Evolutionary conservation across 2,888 invertebrate genomes (phyloP).

Genomic region (Andrena fulva): DNA sequence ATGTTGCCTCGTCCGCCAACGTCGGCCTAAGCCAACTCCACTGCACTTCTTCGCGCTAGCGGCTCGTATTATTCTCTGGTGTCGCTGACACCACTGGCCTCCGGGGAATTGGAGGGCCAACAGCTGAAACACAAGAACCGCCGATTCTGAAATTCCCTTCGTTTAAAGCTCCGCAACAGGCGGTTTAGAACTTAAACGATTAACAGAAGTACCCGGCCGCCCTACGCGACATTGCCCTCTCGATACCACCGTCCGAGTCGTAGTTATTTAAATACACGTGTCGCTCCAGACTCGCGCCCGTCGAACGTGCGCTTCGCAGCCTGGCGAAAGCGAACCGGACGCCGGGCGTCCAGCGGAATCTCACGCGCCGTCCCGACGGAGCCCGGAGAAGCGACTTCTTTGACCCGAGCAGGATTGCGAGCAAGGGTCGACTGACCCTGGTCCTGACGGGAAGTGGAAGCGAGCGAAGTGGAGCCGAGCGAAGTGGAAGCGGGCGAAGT

Average conservation of each 20-base stretch:
- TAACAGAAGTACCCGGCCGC: too few species aligned
- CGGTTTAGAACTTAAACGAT: not conserved
- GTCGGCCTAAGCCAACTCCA: slow-evolving; percentile 82
- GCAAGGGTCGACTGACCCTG: too few species aligned
- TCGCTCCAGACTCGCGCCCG: not conserved
- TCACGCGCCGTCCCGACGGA: too few species aligned
- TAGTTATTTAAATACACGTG: slow-evolving; percentile 19
- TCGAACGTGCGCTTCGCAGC: too few species aligned
- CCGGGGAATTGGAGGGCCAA: slow-evolving; percentile 81
- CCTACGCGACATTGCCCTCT: too few species aligned
- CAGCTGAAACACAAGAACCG: slow-evolving; percentile 75
- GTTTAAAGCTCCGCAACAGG: not conserved
- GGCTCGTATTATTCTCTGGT: slow-evolving; percentile 74
- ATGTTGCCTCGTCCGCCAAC: slow-evolving; percentile 85
- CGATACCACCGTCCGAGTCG: slow-evolving; percentile 17
- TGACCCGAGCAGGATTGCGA: too few species aligned
- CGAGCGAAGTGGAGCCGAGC: not conserved
- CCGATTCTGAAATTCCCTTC: not conserved
- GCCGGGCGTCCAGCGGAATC: too few species aligned
- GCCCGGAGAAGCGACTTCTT: too few species aligned
- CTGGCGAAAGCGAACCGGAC: not conserved
- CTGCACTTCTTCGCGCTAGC: slow-evolving; percentile 76
- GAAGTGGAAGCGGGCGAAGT: slow-evolving; percentile 10
- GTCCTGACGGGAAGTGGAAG: not conserved
- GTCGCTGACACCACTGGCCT: slow-evolving; percentile 79